phyloP scores from a whole-genome alignment of 2,888 invertebrate genomes.

The Cephonodes hylas region DNA sequence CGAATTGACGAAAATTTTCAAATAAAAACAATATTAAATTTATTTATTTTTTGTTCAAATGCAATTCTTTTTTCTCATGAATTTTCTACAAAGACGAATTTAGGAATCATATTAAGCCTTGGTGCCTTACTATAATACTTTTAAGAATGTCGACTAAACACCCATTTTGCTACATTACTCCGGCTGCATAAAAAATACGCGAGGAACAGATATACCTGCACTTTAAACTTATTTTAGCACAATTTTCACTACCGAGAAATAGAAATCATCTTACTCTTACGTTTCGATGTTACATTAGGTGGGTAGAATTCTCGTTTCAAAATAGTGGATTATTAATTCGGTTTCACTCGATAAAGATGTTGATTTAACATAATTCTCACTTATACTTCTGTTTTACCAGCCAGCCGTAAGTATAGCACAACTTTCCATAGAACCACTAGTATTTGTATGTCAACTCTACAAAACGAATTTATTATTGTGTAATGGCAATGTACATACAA shows the following conservation, averaged over 20 bases:
- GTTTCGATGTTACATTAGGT: too few relatives aligned
- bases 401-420: background rate
- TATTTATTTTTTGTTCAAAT: background rate
- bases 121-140: constrained; percentile 39
- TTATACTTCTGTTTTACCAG: background rate
- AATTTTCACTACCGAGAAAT: too few relatives aligned
- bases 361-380: too few relatives aligned
- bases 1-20: background rate
- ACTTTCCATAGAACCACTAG: background rate
- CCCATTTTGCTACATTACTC: background rate
- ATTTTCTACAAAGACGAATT: constrained; percentile 16
- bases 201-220: too few relatives aligned
- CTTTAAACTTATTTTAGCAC: too few relatives aligned
- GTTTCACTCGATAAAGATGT: too few relatives aligned
- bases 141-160: constrained; percentile 13
- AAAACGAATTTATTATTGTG: background rate
- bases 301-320: too few relatives aligned
- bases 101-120: constrained; percentile 28
- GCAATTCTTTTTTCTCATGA: background rate
- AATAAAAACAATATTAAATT: background rate
- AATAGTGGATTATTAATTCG: too few relatives aligned
- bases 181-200: background rate
- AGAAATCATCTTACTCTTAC: background rate
- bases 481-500: background rate
- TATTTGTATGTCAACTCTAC: background rate